Evolutionary conservation across 2,888 invertebrate species (phyloP).

Genomic region (Limulus polyphemus): DNA sequence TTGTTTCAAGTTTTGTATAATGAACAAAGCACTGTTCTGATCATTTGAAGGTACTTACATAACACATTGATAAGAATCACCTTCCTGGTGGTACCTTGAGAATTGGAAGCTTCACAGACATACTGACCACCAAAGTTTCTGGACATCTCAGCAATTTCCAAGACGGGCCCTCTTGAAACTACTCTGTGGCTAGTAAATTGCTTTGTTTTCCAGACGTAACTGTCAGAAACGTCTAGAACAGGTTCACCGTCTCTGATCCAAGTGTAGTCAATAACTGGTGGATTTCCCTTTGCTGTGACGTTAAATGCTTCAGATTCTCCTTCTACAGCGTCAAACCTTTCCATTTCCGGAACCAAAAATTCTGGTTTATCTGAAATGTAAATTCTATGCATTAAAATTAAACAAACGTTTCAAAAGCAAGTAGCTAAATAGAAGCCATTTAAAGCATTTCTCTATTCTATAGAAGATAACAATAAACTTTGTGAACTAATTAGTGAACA

Average conservation of each 20-base stretch:
- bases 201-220: conserved; percentile 2
- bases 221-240: conserved; percentile 7
- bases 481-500: too few species aligned
- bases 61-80: conserved; percentile 74
- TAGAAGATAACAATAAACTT: too few species aligned
- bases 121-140: conserved; percentile 76
- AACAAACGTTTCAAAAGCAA: too few species aligned
- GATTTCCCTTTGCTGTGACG: conserved; percentile 72
- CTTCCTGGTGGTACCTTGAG: conserved; percentile 64
- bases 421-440: too few species aligned
- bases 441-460: too few species aligned
- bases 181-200: conserved; percentile 11
- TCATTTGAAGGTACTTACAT: conserved; percentile 33
- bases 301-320: conserved; percentile 52
- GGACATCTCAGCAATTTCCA: conserved; percentile 68
- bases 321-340: conserved; percentile 54
- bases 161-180: conserved; percentile 37
- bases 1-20: too few species aligned
- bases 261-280: conserved; percentile 63
- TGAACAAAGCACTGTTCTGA: too few species aligned
- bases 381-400: too few species aligned
- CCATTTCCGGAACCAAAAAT: conserved; percentile 32
- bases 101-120: conserved; percentile 71
- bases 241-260: conserved; percentile 51
- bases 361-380: conserved; percentile 37